Conservation (phyloP, 2,888 invertebrate genomes). For the Vannuccia rotundouncinata region DNA sequence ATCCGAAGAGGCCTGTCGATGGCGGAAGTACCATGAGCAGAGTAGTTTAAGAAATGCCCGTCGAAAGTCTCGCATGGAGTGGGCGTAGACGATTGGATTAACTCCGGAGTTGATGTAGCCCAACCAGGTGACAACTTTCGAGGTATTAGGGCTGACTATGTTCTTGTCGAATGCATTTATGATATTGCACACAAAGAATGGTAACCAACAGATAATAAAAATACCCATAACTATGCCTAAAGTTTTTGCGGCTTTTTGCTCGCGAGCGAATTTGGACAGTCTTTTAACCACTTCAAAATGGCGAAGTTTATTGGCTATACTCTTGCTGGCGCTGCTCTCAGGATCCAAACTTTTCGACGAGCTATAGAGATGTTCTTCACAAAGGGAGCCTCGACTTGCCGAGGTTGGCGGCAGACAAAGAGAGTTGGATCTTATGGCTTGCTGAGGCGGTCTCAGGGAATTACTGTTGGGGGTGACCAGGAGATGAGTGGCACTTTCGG, state of each 20-base stretch:
- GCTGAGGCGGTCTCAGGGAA: slow-evolving; percentile 44
- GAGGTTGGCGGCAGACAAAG: slow-evolving; percentile 37
- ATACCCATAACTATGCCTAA: slow-evolving; percentile 93
- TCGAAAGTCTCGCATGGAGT: slow-evolving; percentile 86
- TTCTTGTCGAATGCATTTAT: slow-evolving; percentile 62
- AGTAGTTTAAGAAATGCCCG: slow-evolving; percentile 65
- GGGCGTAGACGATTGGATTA: slow-evolving; percentile 87
- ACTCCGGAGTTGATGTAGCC: slow-evolving; percentile 57
- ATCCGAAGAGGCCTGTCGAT: background rate
- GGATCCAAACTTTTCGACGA: slow-evolving; percentile 28
- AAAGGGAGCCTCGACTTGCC: background rate
- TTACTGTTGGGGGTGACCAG: background rate
- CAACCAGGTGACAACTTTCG: slow-evolving; percentile 55
- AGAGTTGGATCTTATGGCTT: slow-evolving; percentile 45
- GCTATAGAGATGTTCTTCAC: slow-evolving; percentile 34
- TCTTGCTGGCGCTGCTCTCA: slow-evolving; percentile 1
- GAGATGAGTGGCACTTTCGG: slow-evolving; percentile 1
- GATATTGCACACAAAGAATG: slow-evolving; percentile 89
- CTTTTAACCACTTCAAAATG: slow-evolving; percentile 31
- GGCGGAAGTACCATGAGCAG: slow-evolving; percentile 30
- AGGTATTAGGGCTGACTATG: slow-evolving; percentile 31
- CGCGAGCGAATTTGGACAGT: slow-evolving; percentile 51
- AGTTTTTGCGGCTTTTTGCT: slow-evolving; percentile 94
- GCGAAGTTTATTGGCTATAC: slow-evolving; percentile 27
- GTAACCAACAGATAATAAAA: slow-evolving; percentile 92